phyloP scores from a whole-genome alignment of 2,888 invertebrate species.

The Crossocerus cetratus region DNA sequence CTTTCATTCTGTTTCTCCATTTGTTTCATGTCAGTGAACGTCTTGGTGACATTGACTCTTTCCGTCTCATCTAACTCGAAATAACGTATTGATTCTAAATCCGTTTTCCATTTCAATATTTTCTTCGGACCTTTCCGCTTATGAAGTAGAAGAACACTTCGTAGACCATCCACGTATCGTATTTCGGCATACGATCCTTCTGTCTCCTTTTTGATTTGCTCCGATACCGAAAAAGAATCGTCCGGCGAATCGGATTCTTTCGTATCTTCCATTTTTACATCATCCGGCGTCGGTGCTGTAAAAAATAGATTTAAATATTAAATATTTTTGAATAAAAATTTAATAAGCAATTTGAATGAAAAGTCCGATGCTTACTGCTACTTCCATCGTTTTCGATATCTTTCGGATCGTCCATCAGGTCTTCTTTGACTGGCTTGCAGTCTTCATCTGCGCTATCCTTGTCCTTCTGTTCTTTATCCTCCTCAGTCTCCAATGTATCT shows the following conservation, averaged over 20 bases:
- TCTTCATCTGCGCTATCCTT: conserved; percentile 63
- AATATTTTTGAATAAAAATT: not conserved
- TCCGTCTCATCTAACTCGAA: conserved; percentile 98
- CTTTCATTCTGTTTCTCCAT: conserved; percentile 92
- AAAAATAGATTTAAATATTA: not conserved
- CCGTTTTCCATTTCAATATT: conserved; percentile 89
- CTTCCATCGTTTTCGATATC: conserved; percentile 65
- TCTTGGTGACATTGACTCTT: conserved; percentile 95
- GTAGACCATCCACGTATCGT: conserved; percentile 80
- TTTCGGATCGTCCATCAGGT: conserved; percentile 67
- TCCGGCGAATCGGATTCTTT: conserved; percentile 67
- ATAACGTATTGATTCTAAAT: conserved; percentile 90
- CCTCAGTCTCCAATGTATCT: conserved; percentile 89
- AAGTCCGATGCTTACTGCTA: conserved; percentile 55
- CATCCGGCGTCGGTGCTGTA: conserved; percentile 69
- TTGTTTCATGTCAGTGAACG: conserved; percentile 93
- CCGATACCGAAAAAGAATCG: conserved; percentile 56
- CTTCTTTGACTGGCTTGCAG: conserved; percentile 61
- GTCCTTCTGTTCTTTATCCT: conserved; percentile 79
- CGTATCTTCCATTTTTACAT: conserved; percentile 64
- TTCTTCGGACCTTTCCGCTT: conserved; percentile 89
- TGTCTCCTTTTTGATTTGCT: conserved; percentile 56
- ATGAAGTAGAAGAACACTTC: conserved; percentile 86
- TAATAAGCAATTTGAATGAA: not conserved
- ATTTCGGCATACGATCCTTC: conserved; percentile 53